Conservation (phyloP, 2,797 vertebrate species). For the Tiaroga cobitis region DNA sequence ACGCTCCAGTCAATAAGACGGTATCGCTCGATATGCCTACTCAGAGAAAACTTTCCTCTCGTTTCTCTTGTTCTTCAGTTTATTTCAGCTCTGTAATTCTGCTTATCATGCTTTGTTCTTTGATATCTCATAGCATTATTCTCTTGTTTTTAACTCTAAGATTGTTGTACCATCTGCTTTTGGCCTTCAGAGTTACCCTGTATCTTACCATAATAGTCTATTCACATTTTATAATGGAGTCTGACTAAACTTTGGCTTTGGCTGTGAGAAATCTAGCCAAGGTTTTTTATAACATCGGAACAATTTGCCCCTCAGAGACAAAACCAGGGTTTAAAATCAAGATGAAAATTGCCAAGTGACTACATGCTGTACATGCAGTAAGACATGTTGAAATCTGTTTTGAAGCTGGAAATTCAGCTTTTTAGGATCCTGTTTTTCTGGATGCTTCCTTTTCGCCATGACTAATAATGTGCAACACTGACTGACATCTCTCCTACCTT, state of each 20-base stretch:
- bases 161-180: too few species aligned
- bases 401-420: not conserved
- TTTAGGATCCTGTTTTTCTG: not conserved
- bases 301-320: constrained; percentile 10
- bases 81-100: not conserved
- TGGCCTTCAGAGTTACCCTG: too few species aligned
- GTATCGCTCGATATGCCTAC: not conserved
- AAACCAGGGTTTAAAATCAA: not conserved
- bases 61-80: not conserved
- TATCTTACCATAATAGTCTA: constrained; percentile 11
- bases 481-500: constrained; percentile 24
- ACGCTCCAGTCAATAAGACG: not conserved
- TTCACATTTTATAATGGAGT: constrained; percentile 8
- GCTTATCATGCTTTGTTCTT: not conserved
- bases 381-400: not conserved
- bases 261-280: not conserved
- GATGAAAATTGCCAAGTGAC: not conserved
- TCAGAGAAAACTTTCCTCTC: not conserved
- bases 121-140: not conserved
- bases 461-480: not conserved
- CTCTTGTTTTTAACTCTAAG: constrained; percentile 11
- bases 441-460: not conserved
- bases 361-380: not conserved
- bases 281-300: constrained; percentile 15
- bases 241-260: not conserved